A percentile compares a stretch with the other conserved stretches of the same genome.
Evolutionary conservation across 2,113 vertebrate species (phyloP).

Genomic region (Crotalus viridis): DNA sequence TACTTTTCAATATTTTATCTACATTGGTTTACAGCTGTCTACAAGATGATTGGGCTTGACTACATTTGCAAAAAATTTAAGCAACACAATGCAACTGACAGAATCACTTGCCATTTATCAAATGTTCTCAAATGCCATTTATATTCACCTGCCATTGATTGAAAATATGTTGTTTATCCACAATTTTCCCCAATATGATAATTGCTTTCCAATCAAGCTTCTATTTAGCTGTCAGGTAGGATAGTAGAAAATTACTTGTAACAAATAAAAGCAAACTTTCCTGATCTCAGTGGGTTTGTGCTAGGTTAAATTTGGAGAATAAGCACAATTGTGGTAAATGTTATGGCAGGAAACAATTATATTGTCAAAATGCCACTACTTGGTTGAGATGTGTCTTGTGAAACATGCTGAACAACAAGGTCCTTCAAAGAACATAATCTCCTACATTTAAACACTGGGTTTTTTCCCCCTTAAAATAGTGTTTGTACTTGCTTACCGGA

Average conservation of each 20-base stretch:
- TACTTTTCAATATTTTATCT: not conserved
- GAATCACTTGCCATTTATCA: constrained; percentile 7
- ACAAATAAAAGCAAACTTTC: constrained; percentile 10
- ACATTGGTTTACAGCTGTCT: not conserved
- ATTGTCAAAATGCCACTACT: constrained; percentile 21
- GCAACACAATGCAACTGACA: not conserved
- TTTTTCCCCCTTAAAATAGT: constrained; percentile 8
- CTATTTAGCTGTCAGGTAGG: constrained; percentile 2
- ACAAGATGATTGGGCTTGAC: constrained; percentile 10
- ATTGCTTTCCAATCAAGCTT: constrained; percentile 24
- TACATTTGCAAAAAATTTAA: not conserved
- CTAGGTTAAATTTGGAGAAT: constrained; percentile 19
- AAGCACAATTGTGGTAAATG: constrained; percentile 32
- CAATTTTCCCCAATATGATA: not conserved
- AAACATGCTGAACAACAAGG: not conserved
- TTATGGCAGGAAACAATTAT: constrained; percentile 37
- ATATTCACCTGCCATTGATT: not conserved
- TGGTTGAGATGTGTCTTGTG: not conserved
- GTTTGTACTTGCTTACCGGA: not conserved
- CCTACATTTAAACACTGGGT: not conserved
- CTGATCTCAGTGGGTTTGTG: constrained; percentile 17
- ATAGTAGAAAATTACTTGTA: constrained; percentile 15
- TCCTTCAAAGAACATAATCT: constrained; percentile 22
- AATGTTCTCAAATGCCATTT: not conserved
- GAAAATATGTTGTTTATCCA: constrained; percentile 6